phyloP scores from a whole-genome alignment of 2,888 invertebrate genomes.

The Trilocha varians region DNA sequence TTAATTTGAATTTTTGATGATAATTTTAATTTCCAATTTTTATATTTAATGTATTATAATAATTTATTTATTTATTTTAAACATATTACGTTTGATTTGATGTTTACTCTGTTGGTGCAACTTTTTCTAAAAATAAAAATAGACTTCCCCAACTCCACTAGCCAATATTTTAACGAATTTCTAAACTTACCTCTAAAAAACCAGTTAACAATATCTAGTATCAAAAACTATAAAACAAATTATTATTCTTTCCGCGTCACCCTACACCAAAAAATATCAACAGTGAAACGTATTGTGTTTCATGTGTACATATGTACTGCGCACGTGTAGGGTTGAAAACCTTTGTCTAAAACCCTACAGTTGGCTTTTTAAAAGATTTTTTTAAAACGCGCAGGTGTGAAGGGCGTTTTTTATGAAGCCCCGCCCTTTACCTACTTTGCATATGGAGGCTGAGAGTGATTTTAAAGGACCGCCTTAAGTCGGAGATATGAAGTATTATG shows the following conservation, averaged over 20 bases:
- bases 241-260: neutral
- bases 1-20: too few species aligned
- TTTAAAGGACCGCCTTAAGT: neutral
- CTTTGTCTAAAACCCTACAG: neutral
- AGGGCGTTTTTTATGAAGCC: slow-evolving; percentile 29
- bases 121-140: too few species aligned
- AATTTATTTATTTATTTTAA: too few species aligned
- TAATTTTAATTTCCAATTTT: too few species aligned
- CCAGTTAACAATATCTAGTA: too few species aligned
- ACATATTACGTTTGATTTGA: too few species aligned
- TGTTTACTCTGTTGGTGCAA: too few species aligned
- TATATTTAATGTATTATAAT: too few species aligned
- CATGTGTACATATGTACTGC: neutral
- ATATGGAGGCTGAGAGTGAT: slow-evolving; percentile 23
- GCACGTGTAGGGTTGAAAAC: neutral
- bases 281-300: neutral
- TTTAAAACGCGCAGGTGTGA: slow-evolving; percentile 20
- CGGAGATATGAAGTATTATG: too few species aligned
- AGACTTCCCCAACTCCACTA: too few species aligned
- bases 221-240: neutral
- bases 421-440: slow-evolving; percentile 42
- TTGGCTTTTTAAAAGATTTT: neutral
- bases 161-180: too few species aligned
- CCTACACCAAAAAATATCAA: neutral
- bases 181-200: too few species aligned